These are phyloP conservation scores for Drosophila dives DNA, from an alignment of 2,888 invertebrate genomes.

Conservation along the genomic window DNA sequence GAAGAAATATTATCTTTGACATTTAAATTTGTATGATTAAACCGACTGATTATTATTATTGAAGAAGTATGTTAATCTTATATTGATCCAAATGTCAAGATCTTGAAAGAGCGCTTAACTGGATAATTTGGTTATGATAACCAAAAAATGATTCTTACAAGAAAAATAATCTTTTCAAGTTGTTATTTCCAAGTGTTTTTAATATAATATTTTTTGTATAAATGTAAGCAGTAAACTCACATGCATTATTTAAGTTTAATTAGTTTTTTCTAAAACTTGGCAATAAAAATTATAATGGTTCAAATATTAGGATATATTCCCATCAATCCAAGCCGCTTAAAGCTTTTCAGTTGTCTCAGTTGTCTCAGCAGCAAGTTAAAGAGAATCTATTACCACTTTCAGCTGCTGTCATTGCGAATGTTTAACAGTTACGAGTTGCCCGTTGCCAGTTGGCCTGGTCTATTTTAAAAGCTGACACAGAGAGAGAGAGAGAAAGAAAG, in stretches of 20 bases:
- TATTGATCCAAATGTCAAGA: too few species aligned
- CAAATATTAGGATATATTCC: too few species aligned
- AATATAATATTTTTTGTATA: too few species aligned
- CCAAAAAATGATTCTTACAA: not conserved
- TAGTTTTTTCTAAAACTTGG: too few species aligned
- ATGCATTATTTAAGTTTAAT: not conserved
- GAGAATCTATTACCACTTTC: slow-evolving; percentile 36
- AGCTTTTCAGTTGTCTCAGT: not conserved
- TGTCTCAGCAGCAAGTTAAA: slow-evolving; percentile 10
- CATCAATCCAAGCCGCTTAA: too few species aligned
- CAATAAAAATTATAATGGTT: too few species aligned
- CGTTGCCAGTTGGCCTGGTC: slow-evolving; percentile 32
- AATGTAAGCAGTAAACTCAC: too few species aligned
- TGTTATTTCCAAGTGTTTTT: not conserved
- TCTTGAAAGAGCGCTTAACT: not conserved
- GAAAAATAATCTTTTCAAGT: fast-evolving
- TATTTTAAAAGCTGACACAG: slow-evolving; percentile 48
- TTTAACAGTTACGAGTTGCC: slow-evolving; percentile 28
- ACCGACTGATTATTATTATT: not conserved
- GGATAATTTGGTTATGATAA: not conserved
- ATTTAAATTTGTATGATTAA: not conserved
- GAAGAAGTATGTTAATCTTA: not conserved
- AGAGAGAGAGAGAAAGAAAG: not conserved
- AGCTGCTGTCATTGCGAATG: slow-evolving; percentile 56
- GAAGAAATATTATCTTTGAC: not conserved